phyloP scores from a whole-genome alignment of 2,113 vertebrate genomes.

The Drymodes brunneopygia region DNA sequence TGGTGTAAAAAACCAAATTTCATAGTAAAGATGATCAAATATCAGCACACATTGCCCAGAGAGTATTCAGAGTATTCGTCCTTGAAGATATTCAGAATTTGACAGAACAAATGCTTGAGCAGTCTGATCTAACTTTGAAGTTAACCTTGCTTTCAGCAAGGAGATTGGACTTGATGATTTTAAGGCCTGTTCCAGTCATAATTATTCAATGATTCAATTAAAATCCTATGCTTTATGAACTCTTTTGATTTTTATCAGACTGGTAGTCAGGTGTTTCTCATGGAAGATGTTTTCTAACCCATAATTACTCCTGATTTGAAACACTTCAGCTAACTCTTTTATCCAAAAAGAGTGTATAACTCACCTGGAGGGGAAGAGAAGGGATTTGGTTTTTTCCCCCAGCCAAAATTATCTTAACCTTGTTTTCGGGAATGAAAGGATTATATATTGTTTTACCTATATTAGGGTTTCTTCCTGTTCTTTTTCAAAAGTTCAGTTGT shows the following conservation, averaged over 20 bases:
- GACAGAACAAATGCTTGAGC: not conserved
- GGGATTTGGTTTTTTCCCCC: not conserved
- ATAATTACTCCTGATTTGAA: not conserved
- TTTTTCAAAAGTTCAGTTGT: not conserved
- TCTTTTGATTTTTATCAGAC: not conserved
- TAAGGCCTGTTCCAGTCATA: not conserved
- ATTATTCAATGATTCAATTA: not conserved
- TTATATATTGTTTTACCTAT: not conserved
- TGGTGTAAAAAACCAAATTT: not conserved
- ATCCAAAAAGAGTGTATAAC: not conserved
- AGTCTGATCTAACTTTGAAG: not conserved
- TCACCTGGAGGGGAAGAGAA: not conserved
- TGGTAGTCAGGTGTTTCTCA: not conserved
- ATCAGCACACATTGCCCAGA: not conserved
- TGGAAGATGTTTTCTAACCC: not conserved
- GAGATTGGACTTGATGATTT: not conserved
- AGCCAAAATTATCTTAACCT: not conserved
- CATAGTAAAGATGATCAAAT: not conserved
- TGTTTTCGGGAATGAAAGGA: not conserved
- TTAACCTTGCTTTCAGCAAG: not conserved
- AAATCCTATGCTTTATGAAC: not conserved
- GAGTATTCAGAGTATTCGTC: not conserved
- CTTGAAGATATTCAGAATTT: not conserved
- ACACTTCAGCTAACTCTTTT: not conserved
- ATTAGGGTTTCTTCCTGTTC: not conserved